Conservation (phyloP, 2,113 vertebrate genomes). For the Oncorhynchus tshawytscha region DNA sequence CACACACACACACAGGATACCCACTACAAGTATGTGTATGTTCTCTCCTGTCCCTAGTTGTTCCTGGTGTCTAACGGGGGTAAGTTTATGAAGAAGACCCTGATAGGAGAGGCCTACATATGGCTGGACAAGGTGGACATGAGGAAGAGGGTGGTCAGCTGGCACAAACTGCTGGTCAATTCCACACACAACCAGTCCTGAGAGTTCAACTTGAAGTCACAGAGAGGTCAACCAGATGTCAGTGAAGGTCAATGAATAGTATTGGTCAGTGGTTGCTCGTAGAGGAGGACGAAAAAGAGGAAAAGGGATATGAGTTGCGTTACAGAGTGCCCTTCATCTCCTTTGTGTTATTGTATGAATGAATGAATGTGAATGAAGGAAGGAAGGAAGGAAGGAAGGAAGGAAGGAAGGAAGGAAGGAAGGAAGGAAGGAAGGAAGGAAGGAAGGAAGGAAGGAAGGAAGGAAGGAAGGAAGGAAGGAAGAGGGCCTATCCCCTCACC, state of each 20-base stretch:
- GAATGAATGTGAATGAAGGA: background rate
- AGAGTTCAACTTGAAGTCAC: slow-evolving; percentile 14
- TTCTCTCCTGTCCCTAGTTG: slow-evolving; percentile 72
- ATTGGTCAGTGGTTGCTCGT: background rate
- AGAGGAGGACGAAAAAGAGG: background rate
- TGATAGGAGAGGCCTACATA: slow-evolving; percentile 98
- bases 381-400: background rate
- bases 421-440: too few relatives aligned
- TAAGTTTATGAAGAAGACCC: slow-evolving; percentile 98
- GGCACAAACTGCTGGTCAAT: slow-evolving; percentile 96
- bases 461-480: too few relatives aligned
- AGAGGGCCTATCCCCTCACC: background rate
- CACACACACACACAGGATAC: background rate
- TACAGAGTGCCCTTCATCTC: background rate
- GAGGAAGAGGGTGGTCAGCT: slow-evolving; percentile 97
- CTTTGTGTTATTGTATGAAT: background rate
- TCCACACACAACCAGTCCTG: slow-evolving; percentile 83
- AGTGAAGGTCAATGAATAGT: background rate
- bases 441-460: too few relatives aligned
- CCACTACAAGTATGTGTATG: too few relatives aligned
- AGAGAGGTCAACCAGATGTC: slow-evolving; percentile 14
- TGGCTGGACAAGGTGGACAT: slow-evolving; percentile 99
- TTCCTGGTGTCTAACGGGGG: slow-evolving; percentile 97
- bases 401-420: background rate
- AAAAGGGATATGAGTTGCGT: background rate